Evolutionary conservation across 2,888 invertebrate genomes (phyloP).

Genomic region (Aphodius sticticus): DNA sequence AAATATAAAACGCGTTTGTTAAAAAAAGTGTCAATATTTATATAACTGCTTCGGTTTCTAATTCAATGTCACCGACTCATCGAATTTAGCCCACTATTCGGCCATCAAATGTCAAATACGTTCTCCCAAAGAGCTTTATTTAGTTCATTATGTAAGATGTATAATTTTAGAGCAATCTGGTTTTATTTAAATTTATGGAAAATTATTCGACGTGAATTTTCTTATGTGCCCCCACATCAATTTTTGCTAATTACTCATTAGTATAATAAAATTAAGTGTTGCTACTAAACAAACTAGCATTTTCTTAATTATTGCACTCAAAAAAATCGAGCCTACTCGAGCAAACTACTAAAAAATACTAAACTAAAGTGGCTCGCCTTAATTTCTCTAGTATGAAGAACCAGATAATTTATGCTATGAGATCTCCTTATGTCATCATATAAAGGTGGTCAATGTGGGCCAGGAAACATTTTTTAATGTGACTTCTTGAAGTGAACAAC

Average conservation of each 20-base stretch:
- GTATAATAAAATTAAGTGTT: too few relatives aligned
- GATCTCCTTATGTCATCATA: not conserved
- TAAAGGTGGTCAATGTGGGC: not conserved
- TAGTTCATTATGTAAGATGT: not conserved
- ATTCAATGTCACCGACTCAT: not conserved
- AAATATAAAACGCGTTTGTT: not conserved
- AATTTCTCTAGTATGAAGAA: not conserved
- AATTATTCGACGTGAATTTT: not conserved
- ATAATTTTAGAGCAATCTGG: not conserved
- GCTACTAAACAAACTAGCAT: too few relatives aligned
- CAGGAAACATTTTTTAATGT: not conserved
- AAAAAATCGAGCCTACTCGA: too few relatives aligned
- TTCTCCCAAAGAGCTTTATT: not conserved
- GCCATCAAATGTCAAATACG: not conserved
- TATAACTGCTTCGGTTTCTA: not conserved
- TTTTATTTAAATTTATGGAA: not conserved
- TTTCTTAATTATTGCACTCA: too few relatives aligned
- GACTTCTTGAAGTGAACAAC: slow-evolving; percentile 10
- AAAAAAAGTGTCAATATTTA: not conserved
- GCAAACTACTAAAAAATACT: too few relatives aligned
- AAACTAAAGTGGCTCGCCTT: too few relatives aligned
- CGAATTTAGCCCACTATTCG: not conserved
- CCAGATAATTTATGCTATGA: not conserved
- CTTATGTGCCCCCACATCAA: not conserved
- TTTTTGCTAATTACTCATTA: not conserved